These are phyloP conservation scores for Diorhabda sublineata DNA, from an alignment of 1,140 invertebrate species.

Conservation along the genomic window DNA sequence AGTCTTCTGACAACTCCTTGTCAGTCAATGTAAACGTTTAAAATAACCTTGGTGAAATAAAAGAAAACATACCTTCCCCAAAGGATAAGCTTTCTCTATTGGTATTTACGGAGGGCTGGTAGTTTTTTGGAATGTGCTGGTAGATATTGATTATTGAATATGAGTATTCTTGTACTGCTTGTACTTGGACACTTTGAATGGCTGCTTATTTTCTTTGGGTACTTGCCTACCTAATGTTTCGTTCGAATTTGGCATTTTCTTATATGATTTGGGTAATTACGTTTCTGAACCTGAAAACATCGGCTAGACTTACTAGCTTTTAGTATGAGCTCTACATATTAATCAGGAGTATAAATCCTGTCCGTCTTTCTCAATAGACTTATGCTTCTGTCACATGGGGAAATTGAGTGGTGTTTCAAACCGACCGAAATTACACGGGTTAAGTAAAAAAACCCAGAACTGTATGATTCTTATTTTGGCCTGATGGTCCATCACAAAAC, in stretches of 20 bases:
- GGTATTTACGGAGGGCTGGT: not conserved
- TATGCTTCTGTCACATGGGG: conserved; percentile 4
- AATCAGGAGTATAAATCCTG: not conserved
- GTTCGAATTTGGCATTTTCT: no score
- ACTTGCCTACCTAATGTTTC: no score
- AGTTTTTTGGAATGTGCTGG: not conserved
- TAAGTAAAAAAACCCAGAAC: not conserved
- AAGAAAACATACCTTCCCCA: not conserved
- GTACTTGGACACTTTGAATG: no score
- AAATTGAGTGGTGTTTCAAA: not conserved
- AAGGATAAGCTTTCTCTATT: not conserved
- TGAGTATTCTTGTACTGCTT: no score
- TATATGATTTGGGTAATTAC: no score
- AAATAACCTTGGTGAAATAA: not conserved
- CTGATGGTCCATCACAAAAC: no score
- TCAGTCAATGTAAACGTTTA: not conserved
- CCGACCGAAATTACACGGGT: not conserved
- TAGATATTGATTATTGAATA: not conserved
- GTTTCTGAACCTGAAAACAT: not conserved
- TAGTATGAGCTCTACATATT: conserved; percentile 1
- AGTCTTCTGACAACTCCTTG: not conserved
- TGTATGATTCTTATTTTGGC: no score
- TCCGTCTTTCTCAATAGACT: conserved; percentile 3
- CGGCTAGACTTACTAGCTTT: conserved; percentile 3
- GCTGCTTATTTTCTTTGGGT: no score